Percentiles rank a stretch among this genome's conserved stretches.
Evolutionary conservation across 1,140 invertebrate genomes (phyloP).

Genomic region (Drosophila arizonae): DNA sequence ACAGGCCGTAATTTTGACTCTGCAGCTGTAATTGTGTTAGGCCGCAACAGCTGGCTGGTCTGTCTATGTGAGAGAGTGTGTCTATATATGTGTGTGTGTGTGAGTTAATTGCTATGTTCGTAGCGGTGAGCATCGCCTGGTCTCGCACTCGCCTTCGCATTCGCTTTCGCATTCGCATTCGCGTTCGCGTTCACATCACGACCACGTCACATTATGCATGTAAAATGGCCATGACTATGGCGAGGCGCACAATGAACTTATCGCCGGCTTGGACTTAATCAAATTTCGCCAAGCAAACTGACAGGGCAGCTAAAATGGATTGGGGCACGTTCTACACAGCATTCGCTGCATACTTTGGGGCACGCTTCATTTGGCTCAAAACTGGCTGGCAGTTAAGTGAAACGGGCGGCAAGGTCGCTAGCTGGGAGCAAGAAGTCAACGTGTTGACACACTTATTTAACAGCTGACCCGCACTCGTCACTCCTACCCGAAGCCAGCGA

Average conservation of each 20-base stretch:
- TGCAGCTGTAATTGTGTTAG: slow-evolving; percentile 67
- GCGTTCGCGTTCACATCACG: slow-evolving; percentile 30
- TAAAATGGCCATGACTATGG: slow-evolving; percentile 39
- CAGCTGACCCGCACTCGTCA: slow-evolving; percentile 58
- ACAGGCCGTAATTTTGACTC: slow-evolving; percentile 57
- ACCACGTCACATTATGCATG: slow-evolving; percentile 44
- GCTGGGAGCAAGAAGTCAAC: slow-evolving; percentile 25
- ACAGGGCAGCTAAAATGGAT: slow-evolving; percentile 23
- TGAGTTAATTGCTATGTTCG: slow-evolving; percentile 67
- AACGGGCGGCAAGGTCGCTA: slow-evolving; percentile 1
- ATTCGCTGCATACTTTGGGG: slow-evolving; percentile 62
- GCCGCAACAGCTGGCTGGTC: slow-evolving; percentile 15
- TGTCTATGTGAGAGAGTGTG: slow-evolving; percentile 8
- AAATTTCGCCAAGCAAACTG: slow-evolving; percentile 67
- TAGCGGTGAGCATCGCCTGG: background rate
- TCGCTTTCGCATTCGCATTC: background rate
- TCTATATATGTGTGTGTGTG: slow-evolving; percentile 15
- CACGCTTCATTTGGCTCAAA: slow-evolving; percentile 61
- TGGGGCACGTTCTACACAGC: slow-evolving; percentile 49
- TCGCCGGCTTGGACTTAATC: slow-evolving; percentile 67
- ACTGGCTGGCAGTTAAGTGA: slow-evolving; percentile 9
- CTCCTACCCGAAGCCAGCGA: slow-evolving; percentile 1
- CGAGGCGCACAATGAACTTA: slow-evolving; percentile 63
- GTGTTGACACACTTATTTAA: slow-evolving; percentile 74
- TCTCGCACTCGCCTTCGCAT: too few species aligned